phyloP scores from a whole-genome alignment of 2,888 invertebrate genomes.

The Gortyna flavago region DNA sequence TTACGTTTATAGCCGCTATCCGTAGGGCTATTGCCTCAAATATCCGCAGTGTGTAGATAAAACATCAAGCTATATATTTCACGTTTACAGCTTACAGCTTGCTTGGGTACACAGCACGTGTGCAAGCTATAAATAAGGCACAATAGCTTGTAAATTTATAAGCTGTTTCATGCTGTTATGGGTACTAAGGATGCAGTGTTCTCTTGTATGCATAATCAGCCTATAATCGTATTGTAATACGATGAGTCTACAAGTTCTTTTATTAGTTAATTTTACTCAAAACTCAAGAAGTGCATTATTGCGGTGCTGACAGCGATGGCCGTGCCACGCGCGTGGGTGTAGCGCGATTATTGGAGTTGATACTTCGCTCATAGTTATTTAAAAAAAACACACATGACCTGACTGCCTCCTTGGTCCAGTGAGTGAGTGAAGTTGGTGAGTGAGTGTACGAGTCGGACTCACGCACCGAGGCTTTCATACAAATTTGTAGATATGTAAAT shows the following conservation, averaged over 20 bases:
- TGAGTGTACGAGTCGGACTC: no score
- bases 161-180: background rate
- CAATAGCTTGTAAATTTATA: constrained; percentile 29
- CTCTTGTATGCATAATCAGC: no score
- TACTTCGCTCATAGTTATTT: constrained; percentile 5
- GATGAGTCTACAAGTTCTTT: no score
- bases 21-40: background rate
- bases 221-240: no score
- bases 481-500: no score
- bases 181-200: no score
- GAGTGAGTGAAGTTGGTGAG: no score
- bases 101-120: constrained; percentile 19
- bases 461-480: no score
- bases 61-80: constrained; percentile 18
- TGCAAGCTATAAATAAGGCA: constrained; percentile 23
- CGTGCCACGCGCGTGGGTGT: background rate
- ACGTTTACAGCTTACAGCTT: constrained; percentile 18
- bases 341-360: constrained; percentile 9
- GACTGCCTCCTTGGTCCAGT: no score
- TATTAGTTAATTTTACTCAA: no score
- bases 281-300: no score
- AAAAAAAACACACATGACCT: no score
- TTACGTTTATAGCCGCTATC: background rate
- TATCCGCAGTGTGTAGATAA: constrained; percentile 19
- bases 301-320: background rate